Percentiles rank a stretch among this genome's conserved stretches.
Conservation (phyloP, 2,113 vertebrate genomes). For the Daphoenositta chrysoptera region DNA sequence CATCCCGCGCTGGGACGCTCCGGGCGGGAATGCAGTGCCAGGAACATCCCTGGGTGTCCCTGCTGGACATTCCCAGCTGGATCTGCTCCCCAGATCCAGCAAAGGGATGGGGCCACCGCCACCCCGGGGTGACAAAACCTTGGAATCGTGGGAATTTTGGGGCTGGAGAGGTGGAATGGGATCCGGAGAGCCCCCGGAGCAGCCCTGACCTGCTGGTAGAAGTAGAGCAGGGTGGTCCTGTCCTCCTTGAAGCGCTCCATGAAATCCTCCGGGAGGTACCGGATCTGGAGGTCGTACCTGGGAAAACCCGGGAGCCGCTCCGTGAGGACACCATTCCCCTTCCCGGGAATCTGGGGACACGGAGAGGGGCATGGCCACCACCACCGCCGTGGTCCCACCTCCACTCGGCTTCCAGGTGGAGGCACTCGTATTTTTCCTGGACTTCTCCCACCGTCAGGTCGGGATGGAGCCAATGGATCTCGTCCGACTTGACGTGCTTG, state of each 20-base stretch:
- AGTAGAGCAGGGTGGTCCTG: not conserved
- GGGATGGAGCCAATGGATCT: constrained; percentile 93
- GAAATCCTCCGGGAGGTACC: not conserved
- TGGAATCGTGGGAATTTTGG: not conserved
- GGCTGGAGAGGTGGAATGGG: not conserved
- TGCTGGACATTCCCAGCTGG: not conserved
- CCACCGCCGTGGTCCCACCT: constrained; percentile 68
- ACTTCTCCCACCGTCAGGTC: constrained; percentile 87
- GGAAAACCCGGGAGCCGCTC: not conserved
- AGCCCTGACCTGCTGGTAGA: not conserved
- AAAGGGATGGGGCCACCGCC: not conserved
- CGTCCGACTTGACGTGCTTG: constrained; percentile 92
- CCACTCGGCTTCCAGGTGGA: constrained; percentile 93
- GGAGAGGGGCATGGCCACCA: not conserved
- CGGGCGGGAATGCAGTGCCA: not conserved
- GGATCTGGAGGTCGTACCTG: not conserved
- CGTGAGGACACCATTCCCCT: not conserved
- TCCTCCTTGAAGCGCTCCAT: not conserved
- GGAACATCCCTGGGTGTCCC: not conserved
- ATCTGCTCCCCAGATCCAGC: not conserved
- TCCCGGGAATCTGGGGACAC: not conserved
- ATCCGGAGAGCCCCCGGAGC: not conserved
- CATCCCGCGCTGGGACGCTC: rapidly evolving
- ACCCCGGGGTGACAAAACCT: not conserved
- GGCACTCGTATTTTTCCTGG: constrained; percentile 89